Percentiles rank a stretch among this genome's conserved stretches.
phyloP scores from a whole-genome alignment of 2,888 invertebrate species.

The Cataglyphis livida region DNA sequence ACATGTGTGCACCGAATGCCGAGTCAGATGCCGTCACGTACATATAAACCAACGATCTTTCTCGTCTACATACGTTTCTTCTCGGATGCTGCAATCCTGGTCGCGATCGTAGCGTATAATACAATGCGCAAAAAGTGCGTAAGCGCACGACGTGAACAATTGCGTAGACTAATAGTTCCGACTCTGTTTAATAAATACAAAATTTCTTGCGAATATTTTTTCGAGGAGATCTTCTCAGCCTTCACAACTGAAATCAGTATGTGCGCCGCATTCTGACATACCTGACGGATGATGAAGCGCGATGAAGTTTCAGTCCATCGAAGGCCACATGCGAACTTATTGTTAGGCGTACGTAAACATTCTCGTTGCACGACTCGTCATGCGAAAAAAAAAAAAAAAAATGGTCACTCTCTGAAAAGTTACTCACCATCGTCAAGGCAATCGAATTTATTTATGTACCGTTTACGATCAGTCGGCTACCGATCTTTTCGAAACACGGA shows the following conservation, averaged over 20 bases:
- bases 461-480: slow-evolving; percentile 50
- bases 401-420: not conserved
- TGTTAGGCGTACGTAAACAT: slow-evolving; percentile 40
- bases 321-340: slow-evolving; percentile 51
- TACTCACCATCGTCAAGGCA: slow-evolving; percentile 34
- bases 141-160: slow-evolving; percentile 39
- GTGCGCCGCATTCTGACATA: slow-evolving; percentile 54
- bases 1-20: slow-evolving; percentile 73
- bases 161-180: slow-evolving; percentile 76
- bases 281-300: slow-evolving; percentile 39
- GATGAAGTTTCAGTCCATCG: slow-evolving; percentile 47
- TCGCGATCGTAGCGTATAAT: slow-evolving; percentile 57
- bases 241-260: slow-evolving; percentile 62
- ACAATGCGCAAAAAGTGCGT: slow-evolving; percentile 44
- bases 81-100: slow-evolving; percentile 55
- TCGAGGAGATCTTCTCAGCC: slow-evolving; percentile 39
- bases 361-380: slow-evolving; percentile 19
- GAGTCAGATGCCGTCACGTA: slow-evolving; percentile 81
- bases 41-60: slow-evolving; percentile 76
- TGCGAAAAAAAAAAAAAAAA: not conserved
- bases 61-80: slow-evolving; percentile 73
- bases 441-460: slow-evolving; percentile 62
- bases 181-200: slow-evolving; percentile 71
- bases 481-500: slow-evolving; percentile 49
- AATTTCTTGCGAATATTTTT: not conserved